These are phyloP conservation scores for Colletes gigas DNA, from an alignment of 1,140 invertebrate genomes.

Conservation along the genomic window DNA sequence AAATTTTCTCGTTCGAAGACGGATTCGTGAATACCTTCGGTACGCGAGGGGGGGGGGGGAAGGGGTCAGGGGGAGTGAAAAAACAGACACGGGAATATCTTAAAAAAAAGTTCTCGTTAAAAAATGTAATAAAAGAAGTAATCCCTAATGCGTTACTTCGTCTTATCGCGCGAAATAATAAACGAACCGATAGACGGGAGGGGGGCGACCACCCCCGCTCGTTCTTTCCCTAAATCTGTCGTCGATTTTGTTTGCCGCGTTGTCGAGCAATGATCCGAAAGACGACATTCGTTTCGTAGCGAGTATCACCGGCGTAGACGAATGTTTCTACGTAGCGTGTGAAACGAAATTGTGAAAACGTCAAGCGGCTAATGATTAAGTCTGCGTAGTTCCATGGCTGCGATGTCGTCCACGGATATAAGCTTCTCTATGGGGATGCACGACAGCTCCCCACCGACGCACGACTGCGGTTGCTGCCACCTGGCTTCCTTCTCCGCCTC, in stretches of 20 bases:
- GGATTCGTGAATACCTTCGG: background rate
- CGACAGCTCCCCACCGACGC: constrained; percentile 88
- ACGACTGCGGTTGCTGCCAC: constrained; percentile 84
- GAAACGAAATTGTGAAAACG: constrained; percentile 56
- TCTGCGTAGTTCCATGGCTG: constrained; percentile 78
- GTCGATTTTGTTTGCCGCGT: constrained; percentile 2
- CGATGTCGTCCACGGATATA: constrained; percentile 81
- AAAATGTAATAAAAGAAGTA: no score
- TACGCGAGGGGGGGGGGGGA: background rate
- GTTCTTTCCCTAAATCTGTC: background rate
- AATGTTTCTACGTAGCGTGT: constrained; percentile 63
- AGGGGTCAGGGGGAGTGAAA: background rate
- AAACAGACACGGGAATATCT: background rate
- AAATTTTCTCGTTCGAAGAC: background rate
- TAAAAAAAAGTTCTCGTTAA: background rate
- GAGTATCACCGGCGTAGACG: constrained; percentile 53
- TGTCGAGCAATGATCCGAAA: background rate
- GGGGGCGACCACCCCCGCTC: no score
- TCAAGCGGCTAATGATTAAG: constrained; percentile 77
- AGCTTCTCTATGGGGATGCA: constrained; percentile 90
- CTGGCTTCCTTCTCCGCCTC: constrained; percentile 76
- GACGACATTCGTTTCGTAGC: constrained; percentile 25
- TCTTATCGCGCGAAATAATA: no score
- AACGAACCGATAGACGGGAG: no score
- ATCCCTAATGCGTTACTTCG: no score